A percentile compares a stretch with the other conserved stretches of the same genome.
Evolutionary conservation across 2,797 vertebrate genomes (phyloP).

Genomic region (Ibycter americanus): DNA sequence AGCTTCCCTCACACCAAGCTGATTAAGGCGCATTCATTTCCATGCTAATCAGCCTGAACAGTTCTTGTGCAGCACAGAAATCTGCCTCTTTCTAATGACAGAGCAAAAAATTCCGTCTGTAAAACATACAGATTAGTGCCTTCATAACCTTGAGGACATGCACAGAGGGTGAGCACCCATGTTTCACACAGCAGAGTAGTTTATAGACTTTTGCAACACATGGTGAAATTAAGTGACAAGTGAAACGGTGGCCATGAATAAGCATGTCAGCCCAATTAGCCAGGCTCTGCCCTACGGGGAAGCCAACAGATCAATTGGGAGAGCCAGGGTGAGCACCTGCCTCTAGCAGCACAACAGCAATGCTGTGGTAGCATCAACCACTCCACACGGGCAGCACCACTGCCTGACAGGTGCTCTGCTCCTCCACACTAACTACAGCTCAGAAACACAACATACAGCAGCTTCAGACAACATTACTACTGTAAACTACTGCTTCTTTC

Average conservation of each 20-base stretch:
- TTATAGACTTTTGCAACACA: not conserved
- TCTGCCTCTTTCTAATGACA: not conserved
- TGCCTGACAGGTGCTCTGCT: not conserved
- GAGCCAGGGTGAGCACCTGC: not conserved
- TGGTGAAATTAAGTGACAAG: not conserved
- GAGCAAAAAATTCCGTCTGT: not conserved
- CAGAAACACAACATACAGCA: not conserved
- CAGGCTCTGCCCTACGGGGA: not conserved
- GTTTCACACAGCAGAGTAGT: not conserved
- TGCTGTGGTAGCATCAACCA: not conserved
- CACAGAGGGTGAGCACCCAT: fast-evolving
- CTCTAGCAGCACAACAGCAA: not conserved
- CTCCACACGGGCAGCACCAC: fast-evolving
- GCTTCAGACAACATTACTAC: not conserved
- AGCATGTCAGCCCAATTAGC: fast-evolving
- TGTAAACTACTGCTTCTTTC: not conserved
- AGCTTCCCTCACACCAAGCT: slow-evolving; percentile 37
- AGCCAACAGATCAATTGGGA: not conserved
- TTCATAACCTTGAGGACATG: not conserved
- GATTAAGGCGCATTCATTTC: slow-evolving; percentile 66
- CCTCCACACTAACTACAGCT: not conserved
- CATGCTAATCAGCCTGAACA: slow-evolving; percentile 40
- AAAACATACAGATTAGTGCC: not conserved
- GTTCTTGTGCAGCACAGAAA: not conserved
- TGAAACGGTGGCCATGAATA: not conserved